These are phyloP conservation scores for Hemibagrus guttatus DNA, from an alignment of 2,797 vertebrate genomes.

Conservation along the genomic window DNA sequence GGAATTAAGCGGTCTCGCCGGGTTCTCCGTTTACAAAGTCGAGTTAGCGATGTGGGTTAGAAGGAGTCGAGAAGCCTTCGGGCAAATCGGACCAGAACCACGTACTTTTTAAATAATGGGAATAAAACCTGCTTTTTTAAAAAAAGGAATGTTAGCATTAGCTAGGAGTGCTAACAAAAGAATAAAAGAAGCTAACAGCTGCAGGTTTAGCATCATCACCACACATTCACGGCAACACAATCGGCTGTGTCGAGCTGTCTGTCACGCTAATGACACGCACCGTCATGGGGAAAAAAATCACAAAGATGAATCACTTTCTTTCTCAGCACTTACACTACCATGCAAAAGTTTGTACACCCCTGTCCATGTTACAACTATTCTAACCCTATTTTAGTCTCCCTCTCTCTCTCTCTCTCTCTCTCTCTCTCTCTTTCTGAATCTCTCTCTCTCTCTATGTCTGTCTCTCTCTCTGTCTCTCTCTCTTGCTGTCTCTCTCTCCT, in stretches of 20 bases:
- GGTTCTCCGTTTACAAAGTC: constrained; percentile 14
- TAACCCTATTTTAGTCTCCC: no score
- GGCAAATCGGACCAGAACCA: not conserved
- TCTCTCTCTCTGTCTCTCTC: no score
- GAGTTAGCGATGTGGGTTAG: constrained; percentile 2
- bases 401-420: no score
- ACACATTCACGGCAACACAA: not conserved
- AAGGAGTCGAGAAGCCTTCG: not conserved
- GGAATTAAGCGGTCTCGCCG: constrained; percentile 42
- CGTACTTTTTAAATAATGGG: not conserved
- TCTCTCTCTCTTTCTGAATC: no score
- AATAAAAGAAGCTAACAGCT: not conserved
- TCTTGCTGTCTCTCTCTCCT: no score
- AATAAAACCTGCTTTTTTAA: not conserved
- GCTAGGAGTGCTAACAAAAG: not conserved
- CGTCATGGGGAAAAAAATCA: not conserved
- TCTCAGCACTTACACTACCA: not conserved
- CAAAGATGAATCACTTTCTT: not conserved
- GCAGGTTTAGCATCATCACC: not conserved
- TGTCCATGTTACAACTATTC: no score
- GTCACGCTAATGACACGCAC: not conserved
- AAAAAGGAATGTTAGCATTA: not conserved
- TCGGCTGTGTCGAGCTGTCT: not conserved
- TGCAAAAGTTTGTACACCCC: constrained; percentile 1
- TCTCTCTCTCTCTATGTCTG: no score